These are phyloP conservation scores for Sebastolobus altivelis DNA, from an alignment of 2,797 vertebrate species.

Conservation along the genomic window DNA sequence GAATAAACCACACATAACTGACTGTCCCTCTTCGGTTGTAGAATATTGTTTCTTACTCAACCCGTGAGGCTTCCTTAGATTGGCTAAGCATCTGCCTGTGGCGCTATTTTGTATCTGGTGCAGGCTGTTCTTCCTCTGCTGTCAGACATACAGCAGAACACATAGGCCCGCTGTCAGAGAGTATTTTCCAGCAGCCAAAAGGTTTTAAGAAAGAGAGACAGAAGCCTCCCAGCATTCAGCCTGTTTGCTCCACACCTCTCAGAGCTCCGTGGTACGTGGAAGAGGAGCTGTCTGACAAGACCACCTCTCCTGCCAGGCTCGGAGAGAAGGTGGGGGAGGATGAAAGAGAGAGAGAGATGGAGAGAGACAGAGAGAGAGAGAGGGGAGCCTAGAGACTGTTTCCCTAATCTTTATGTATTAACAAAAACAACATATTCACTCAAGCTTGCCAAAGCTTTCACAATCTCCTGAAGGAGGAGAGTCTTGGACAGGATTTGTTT, in stretches of 20 bases:
- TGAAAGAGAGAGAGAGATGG: conserved; percentile 54
- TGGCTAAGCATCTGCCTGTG: conserved; percentile 72
- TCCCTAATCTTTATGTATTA: conserved; percentile 87
- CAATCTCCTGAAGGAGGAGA: conserved; percentile 78
- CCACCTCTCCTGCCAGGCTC: conserved; percentile 82
- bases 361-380: conserved; percentile 30
- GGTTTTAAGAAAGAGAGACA: conserved; percentile 81
- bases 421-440: conserved; percentile 85
- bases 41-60: conserved; percentile 74
- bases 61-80: conserved; percentile 67
- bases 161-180: conserved; percentile 80
- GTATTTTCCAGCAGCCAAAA: conserved; percentile 79
- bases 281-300: conserved; percentile 82
- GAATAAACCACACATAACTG: conserved; percentile 74
- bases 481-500: conserved; percentile 81
- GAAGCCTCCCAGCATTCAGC: conserved; percentile 78
- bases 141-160: conserved; percentile 80
- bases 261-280: conserved; percentile 72
- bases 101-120: conserved; percentile 79
- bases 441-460: conserved; percentile 82
- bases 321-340: conserved; percentile 70
- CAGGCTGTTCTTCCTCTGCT: conserved; percentile 77
- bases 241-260: conserved; percentile 78
- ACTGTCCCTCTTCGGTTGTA: conserved; percentile 66
- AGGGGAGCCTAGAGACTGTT: conserved; percentile 75